A percentile compares a stretch with the other conserved stretches of the same genome.
These are phyloP conservation scores for Equus quagga DNA, from an alignment of 2,113 vertebrate genomes.

Conservation along the genomic window DNA sequence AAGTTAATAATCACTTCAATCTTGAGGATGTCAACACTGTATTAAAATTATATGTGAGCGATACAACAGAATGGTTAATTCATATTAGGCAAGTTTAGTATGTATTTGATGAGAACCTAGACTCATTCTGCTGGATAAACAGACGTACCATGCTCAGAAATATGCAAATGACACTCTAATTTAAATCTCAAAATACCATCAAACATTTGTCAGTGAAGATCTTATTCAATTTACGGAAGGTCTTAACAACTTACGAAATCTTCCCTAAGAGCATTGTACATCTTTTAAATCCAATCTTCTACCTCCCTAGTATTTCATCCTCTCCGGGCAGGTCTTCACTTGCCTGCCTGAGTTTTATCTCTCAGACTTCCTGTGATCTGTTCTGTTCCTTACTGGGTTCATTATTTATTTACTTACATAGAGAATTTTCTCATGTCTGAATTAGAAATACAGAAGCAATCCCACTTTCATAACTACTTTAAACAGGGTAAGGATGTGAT, in stretches of 20 bases:
- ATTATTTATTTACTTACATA: not conserved
- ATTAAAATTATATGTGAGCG: conserved; percentile 31
- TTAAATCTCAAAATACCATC: conserved; percentile 59
- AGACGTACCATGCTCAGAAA: conserved; percentile 70
- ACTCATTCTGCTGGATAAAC: conserved; percentile 61
- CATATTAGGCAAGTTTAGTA: conserved; percentile 48
- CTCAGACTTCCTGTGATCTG: not conserved
- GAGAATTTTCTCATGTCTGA: not conserved
- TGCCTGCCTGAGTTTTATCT: not conserved
- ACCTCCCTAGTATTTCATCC: not conserved
- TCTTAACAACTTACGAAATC: not conserved
- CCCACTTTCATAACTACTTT: not conserved
- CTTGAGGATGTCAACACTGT: not conserved
- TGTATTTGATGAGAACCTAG: conserved; percentile 44
- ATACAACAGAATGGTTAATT: conserved; percentile 42
- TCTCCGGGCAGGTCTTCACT: not conserved
- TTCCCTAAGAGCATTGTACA: not conserved
- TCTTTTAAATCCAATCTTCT: not conserved
- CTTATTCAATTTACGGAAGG: not conserved
- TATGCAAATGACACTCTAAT: conserved; percentile 71
- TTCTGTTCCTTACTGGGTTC: not conserved
- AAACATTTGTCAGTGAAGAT: conserved; percentile 38
- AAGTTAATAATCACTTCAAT: conserved; percentile 44
- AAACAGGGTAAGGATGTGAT: not conserved
- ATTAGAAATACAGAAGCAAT: not conserved